Conservation (phyloP, 2,888 invertebrate species). For the Alloscopus bannaensis region DNA sequence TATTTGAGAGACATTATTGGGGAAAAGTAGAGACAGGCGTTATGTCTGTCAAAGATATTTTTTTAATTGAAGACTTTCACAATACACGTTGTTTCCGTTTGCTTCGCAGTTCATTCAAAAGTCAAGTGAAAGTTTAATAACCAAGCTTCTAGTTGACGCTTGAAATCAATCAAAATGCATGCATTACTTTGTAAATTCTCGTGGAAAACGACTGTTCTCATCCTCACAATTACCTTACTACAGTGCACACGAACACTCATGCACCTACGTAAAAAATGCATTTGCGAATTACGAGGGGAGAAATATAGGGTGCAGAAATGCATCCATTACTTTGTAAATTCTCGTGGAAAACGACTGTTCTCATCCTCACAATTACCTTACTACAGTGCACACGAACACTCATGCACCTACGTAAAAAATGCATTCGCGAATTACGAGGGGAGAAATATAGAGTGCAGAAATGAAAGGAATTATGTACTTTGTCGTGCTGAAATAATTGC, state of each 20-base stretch:
- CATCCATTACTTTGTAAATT: not conserved
- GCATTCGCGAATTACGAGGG: not conserved
- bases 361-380: constrained; percentile 1
- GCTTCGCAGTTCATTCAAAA: too few relatives aligned
- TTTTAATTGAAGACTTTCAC: too few relatives aligned
- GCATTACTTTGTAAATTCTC: too few relatives aligned
- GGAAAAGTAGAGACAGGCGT: too few relatives aligned
- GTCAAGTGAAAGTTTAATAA: too few relatives aligned
- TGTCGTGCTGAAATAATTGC: constrained; percentile 40
- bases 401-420: not conserved
- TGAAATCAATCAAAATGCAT: too few relatives aligned
- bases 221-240: constrained; percentile 5
- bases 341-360: constrained; percentile 11
- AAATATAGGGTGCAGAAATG: not conserved
- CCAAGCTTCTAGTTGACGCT: too few relatives aligned
- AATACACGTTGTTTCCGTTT: too few relatives aligned
- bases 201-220: constrained; percentile 4
- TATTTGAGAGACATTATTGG: too few relatives aligned
- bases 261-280: not conserved
- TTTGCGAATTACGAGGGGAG: not conserved
- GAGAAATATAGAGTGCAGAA: not conserved
- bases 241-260: not conserved
- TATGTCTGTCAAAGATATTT: too few relatives aligned
- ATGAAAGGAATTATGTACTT: constrained; percentile 39
- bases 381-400: not conserved